Conservation (phyloP, 2,113 vertebrate species). For the Sclerurus mexicanus region DNA sequence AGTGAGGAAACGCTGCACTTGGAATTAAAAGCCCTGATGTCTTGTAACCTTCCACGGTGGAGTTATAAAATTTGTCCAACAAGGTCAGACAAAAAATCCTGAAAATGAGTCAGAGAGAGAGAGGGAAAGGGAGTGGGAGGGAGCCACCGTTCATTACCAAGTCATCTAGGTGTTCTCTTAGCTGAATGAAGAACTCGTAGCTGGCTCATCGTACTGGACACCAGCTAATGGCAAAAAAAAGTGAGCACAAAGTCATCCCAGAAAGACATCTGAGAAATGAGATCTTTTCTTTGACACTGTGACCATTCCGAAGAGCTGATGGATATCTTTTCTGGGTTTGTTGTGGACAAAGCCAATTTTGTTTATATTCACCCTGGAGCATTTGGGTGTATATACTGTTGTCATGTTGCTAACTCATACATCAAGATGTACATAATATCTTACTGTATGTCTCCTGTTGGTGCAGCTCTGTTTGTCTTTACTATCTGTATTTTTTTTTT, state of each 20-base stretch:
- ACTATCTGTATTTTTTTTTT: not conserved
- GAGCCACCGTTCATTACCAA: not conserved
- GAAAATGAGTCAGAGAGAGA: not conserved
- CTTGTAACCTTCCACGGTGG: not conserved
- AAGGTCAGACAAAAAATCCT: slow-evolving; percentile 53
- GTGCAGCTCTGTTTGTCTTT: not conserved
- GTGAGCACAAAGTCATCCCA: not conserved
- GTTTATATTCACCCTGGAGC: not conserved
- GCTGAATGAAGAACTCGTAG: not conserved
- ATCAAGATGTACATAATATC: not conserved
- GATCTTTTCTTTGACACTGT: not conserved
- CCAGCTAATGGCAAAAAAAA: not conserved
- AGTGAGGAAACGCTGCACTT: not conserved
- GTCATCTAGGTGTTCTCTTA: not conserved
- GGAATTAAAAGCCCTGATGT: slow-evolving; percentile 48
- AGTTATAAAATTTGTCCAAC: slow-evolving; percentile 39
- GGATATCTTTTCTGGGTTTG: not conserved
- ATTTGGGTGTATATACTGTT: not conserved
- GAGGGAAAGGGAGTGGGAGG: not conserved
- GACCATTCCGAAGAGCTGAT: not conserved
- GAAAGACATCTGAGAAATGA: not conserved
- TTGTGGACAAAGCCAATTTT: not conserved
- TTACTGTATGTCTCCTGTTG: not conserved
- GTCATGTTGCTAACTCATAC: not conserved
- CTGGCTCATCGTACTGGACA: not conserved